phyloP scores from a whole-genome alignment of 2,797 vertebrate species.

The Trachurus trachurus region DNA sequence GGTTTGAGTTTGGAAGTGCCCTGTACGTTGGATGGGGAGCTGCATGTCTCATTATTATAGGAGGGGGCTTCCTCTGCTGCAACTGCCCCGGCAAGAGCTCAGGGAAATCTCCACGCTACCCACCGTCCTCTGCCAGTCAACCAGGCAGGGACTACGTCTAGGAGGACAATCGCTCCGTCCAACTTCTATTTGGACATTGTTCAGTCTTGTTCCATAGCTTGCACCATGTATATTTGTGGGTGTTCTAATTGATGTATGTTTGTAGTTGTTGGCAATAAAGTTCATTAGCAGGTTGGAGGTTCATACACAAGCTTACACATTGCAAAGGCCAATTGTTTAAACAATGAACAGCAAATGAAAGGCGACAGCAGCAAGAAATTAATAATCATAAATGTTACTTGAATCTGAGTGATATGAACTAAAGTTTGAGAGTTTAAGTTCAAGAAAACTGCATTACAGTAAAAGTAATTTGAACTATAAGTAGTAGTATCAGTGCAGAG shows the following conservation, averaged over 20 bases:
- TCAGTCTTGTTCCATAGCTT: slow-evolving; percentile 20
- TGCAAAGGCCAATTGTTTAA: neutral
- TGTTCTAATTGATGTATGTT: slow-evolving; percentile 12
- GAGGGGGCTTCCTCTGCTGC: slow-evolving; percentile 92
- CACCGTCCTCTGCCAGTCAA: slow-evolving; percentile 70
- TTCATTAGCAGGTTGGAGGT: neutral
- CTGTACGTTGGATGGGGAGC: slow-evolving; percentile 95
- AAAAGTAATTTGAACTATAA: neutral
- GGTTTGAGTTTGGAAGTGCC: slow-evolving; percentile 95
- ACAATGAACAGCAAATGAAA: neutral
- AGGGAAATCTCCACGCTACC: slow-evolving; percentile 64
- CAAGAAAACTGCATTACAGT: neutral
- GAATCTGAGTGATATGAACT: neutral
- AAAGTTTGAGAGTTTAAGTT: neutral
- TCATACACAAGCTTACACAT: neutral
- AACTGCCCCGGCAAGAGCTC: slow-evolving; percentile 78
- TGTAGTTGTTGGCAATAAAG: slow-evolving; percentile 10
- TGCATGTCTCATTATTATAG: slow-evolving; percentile 88
- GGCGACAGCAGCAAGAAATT: no score
- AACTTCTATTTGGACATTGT: neutral
- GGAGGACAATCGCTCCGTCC: neutral
- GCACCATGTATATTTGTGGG: slow-evolving; percentile 33
- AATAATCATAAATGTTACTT: neutral
- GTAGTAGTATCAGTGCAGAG: no score
- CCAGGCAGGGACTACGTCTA: slow-evolving; percentile 88